These are phyloP conservation scores for Chelon auratus DNA, from an alignment of 2,797 vertebrate genomes.

Conservation along the genomic window DNA sequence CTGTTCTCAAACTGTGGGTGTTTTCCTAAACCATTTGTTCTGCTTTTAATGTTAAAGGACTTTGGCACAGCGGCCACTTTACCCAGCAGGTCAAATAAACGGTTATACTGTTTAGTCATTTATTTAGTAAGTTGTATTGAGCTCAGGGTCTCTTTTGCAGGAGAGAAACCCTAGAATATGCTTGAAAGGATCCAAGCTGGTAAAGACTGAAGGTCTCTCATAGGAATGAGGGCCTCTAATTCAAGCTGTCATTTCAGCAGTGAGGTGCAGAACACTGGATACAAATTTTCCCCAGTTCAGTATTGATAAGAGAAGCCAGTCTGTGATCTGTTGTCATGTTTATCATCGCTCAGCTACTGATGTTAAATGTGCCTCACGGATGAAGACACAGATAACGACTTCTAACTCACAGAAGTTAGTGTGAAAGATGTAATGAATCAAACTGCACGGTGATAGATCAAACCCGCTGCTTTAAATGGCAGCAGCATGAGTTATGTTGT, in stretches of 20 bases:
- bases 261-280: conserved; percentile 17
- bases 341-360: background rate
- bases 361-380: conserved; percentile 12
- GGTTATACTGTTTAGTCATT: conserved; percentile 2
- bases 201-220: conserved; percentile 30
- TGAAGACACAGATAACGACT: conserved; percentile 3
- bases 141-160: background rate
- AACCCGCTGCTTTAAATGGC: conserved; percentile 18
- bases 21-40: conserved; percentile 11
- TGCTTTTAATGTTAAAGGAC: conserved; percentile 16
- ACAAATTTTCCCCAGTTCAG: background rate
- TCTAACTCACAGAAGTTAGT: conserved; percentile 24
- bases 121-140: background rate
- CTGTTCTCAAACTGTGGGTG: background rate
- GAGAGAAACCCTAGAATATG: background rate
- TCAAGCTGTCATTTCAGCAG: conserved; percentile 21
- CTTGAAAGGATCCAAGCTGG: background rate
- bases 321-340: conserved; percentile 14
- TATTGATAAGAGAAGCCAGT: conserved; percentile 11
- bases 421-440: conserved; percentile 23
- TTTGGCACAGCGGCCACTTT: background rate
- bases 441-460: conserved; percentile 6
- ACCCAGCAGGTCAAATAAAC: conserved; percentile 6
- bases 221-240: conserved; percentile 2
- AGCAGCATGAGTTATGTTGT: background rate